Evolutionary conservation across 2,113 vertebrate species (phyloP), one percentile per base, ranked within the genome.

Genomic region (Callospermophilus lateralis): DNA sequence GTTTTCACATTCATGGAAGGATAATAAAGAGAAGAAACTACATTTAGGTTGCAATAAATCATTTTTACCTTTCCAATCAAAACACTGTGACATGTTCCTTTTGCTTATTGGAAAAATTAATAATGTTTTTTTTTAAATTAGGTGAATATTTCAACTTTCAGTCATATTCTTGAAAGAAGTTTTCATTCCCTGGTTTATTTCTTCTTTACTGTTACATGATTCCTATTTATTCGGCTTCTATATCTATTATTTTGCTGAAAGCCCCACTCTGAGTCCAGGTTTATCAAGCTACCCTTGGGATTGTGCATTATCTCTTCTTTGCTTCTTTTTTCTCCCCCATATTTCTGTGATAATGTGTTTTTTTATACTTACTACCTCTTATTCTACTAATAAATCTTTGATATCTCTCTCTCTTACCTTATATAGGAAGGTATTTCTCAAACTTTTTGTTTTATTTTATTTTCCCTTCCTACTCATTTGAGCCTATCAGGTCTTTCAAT

Each of bases 21-120:
- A 92, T 84, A 93, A 77, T 37, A 67, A 70, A 39, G 3, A 24
- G 45, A 92, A 89, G 7, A 76, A 80, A 84, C 12, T 70, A 53
- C 22, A n/a, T 89, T 61, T 81, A 89, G 15, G 7, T 42, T 68
- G 10, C 6, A 77, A 70, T 72, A 3, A 6, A 84, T 37, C 12
- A 55, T 79, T 93, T 94, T 94, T 90, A 87, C 22, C 16, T 93
- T 94, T 96, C 58, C 84, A 80, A 70, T 77, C 19, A 89, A 93
- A 95, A 74, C 28, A 84, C 51, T 42, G 48, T 48, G 48, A 48
- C 42, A 76, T 89, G 42, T 51, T 4, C 16, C 42, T 81, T 76
- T 91, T 93, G 58, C 7, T 88, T 84, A 51, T 61, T 88, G 88
- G 65, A 20, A 13, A 91, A 91, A 81, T 67, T 55, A 87, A 61